Conservation (phyloP, 2,113 vertebrate genomes). For the Erythrocebus patas region DNA sequence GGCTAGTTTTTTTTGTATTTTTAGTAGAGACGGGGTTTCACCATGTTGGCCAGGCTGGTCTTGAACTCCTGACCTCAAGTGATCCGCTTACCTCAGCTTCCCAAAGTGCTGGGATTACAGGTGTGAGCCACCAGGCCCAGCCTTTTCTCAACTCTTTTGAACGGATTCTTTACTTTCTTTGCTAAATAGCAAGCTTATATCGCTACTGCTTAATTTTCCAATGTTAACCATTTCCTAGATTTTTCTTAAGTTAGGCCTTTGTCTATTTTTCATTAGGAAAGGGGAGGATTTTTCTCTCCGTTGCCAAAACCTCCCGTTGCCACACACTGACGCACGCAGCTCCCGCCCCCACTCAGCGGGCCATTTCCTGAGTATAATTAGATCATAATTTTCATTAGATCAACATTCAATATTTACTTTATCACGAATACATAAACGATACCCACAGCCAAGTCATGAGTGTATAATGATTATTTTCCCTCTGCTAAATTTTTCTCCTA, state of each 20-base stretch:
- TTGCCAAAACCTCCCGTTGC: neutral
- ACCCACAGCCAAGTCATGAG: constrained; percentile 1
- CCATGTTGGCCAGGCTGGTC: too few relatives aligned
- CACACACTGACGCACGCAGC: neutral
- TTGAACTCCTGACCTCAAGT: too few relatives aligned
- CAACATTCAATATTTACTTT: constrained; percentile 26
- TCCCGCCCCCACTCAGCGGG: neutral
- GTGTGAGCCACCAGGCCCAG: too few relatives aligned
- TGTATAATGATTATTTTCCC: constrained; percentile 6
- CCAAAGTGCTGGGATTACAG: too few relatives aligned
- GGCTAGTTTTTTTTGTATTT: too few relatives aligned
- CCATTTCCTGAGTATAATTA: neutral
- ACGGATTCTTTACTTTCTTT: neutral
- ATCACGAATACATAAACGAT: constrained; percentile 9
- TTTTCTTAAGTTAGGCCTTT: neutral
- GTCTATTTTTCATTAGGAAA: neutral
- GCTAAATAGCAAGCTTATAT: neutral
- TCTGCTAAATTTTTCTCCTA: neutral
- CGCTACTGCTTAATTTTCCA: neutral
- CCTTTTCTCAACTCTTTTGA: neutral
- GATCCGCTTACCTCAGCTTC: too few relatives aligned
- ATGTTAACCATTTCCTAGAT: neutral
- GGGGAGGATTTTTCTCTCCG: neutral
- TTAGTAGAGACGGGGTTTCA: too few relatives aligned
- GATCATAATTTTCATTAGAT: constrained; percentile 8